Conservation (phyloP, 2,888 invertebrate species). For the Idaea biselata region DNA sequence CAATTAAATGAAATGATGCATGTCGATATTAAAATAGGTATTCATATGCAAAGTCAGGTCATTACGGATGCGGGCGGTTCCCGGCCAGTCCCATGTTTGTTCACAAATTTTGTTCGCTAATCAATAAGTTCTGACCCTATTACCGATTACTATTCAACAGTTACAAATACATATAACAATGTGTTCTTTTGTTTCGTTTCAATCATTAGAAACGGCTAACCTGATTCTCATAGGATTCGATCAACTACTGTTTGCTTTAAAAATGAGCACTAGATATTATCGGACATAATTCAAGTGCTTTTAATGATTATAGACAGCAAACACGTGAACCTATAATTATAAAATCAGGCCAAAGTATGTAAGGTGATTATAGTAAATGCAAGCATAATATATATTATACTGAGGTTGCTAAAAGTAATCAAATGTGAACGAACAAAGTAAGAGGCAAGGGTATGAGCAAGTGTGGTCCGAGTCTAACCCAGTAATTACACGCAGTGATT, state of each 20-base stretch:
- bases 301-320: background rate
- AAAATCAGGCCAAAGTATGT: background rate
- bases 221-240: background rate
- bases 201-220: constrained; percentile 18
- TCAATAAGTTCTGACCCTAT: constrained; percentile 70
- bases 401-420: constrained; percentile 8
- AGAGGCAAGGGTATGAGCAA: constrained; percentile 44
- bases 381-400: background rate
- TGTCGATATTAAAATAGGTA: constrained; percentile 76
- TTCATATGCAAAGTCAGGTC: constrained; percentile 74
- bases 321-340: background rate
- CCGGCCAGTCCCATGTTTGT: constrained; percentile 63
- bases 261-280: background rate
- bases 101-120: constrained; percentile 69
- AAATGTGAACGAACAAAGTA: constrained; percentile 39
- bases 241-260: background rate
- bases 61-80: constrained; percentile 62
- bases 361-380: background rate
- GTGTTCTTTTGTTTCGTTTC: constrained; percentile 45
- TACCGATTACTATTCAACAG: constrained; percentile 62
- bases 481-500: constrained; percentile 76
- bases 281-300: background rate
- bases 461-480: constrained; percentile 54
- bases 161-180: constrained; percentile 59
- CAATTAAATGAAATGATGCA: constrained; percentile 77